A percentile compares a stretch with the other conserved stretches of the same genome.
Evolutionary conservation across 2,113 vertebrate genomes (phyloP).

Genomic region (human (Homo sapiens)): DNA sequence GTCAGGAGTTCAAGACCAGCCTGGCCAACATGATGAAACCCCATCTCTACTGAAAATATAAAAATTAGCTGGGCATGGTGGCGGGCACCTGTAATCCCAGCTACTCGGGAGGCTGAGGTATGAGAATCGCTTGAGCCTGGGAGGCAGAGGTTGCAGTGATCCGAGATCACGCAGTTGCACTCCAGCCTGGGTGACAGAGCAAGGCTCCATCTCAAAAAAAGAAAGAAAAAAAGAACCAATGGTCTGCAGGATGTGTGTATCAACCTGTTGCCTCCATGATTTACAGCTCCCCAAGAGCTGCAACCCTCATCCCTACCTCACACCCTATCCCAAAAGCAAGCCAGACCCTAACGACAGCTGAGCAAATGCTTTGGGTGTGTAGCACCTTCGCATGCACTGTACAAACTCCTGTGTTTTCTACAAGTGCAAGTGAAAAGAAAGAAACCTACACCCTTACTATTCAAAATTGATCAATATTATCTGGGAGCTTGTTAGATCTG

Average conservation of each 20-base stretch:
- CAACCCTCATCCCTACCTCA: not conserved
- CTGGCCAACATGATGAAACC: too few relatives aligned
- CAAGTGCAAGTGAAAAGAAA: not conserved
- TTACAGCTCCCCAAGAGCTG: not conserved
- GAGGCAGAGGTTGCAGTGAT: too few relatives aligned
- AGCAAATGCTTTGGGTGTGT: not conserved
- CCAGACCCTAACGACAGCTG: not conserved
- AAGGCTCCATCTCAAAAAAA: too few relatives aligned
- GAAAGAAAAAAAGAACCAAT: not conserved
- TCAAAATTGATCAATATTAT: not conserved
- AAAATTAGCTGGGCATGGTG: too few relatives aligned
- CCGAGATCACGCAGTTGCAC: too few relatives aligned
- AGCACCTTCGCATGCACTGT: not conserved
- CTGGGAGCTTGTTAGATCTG: not conserved
- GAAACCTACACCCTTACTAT: not conserved
- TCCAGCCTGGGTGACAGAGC: too few relatives aligned
- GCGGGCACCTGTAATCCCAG: too few relatives aligned
- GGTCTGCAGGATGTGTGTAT: not conserved
- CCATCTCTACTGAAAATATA: too few relatives aligned
- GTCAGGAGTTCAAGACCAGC: too few relatives aligned
- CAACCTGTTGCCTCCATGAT: not conserved
- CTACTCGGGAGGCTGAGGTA: too few relatives aligned
- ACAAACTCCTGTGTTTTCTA: not conserved
- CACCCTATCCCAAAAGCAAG: not conserved
- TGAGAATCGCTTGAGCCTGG: too few relatives aligned